Evolutionary conservation across 2,888 invertebrate genomes (phyloP), one percentile per base, ranked within the genome.

Genomic region (Cancer borealis): DNA sequence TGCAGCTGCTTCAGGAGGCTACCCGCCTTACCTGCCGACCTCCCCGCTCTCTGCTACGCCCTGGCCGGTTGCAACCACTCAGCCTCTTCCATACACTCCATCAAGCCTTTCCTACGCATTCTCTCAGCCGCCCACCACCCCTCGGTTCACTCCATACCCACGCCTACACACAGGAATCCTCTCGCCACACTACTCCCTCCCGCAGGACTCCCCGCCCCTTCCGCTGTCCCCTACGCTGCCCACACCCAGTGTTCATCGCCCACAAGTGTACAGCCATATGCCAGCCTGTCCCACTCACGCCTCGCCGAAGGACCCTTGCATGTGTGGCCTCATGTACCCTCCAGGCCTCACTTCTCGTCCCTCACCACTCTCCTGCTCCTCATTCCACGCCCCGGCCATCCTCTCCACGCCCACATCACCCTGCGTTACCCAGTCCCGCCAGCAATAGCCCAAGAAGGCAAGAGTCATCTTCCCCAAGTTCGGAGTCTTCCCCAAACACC

Each of bases 1-100:
- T 0, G 98, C 98, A 0, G 96, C 96, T 54, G 98, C 98, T 10
- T 96, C 96, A 12, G 98, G 98, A 3, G 97, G 91, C 95, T 96
- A 89, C 96, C 96, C 96, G 93, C 95, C 96, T 95, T 95, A 96
- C 92, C 95, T 96, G 95, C 54, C 96, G n/a, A 10, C 96, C 96
- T 96, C 94, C 94, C 96, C 95, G 93, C 96, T 88, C 95, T 96
- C 95, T 47, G 96, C 93, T 93, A 95, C 87, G 95, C 95, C 88
- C 92, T 95, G 92, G 89, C 88, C 84, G 84, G 91, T 39, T 93
- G 73, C 45, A 39, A 93, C 30, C 14, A 94, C 47, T 91, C 92
- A 12, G 93, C 95, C 46, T 46, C 84, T 47, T 92, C 96, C 95
- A 66, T 95, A 73, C 88, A 21, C 73, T 39, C 96, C 97, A 96